Base-by-base conservation (phyloP, 2,888 invertebrate genomes). In the Bembecia ichneumoniformis region DNA sequence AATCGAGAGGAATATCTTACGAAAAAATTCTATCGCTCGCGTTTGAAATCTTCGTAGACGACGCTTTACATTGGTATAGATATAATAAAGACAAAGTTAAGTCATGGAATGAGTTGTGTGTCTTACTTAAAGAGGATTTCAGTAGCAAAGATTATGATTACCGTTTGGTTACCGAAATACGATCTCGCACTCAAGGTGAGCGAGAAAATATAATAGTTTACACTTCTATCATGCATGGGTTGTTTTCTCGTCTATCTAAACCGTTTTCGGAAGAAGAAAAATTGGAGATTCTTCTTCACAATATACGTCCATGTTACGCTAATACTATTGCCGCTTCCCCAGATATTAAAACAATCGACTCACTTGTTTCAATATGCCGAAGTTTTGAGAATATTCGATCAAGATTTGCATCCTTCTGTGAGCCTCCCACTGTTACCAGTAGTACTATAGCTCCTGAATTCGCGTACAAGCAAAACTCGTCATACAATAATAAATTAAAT, bases 171-270 rank as follows among this genome's bases (percentile, higher is more conserved):
- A 4, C 47, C 1, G 59, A 57, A 46, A 59, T 59, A 11, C 48
- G 57, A 7, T 13, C 47, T 3, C 44, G 59, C 1, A 55, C 53
- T 14, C 58, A 57, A 34, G 57, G 53, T 2, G 49, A 52, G 3
- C 2, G 20, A 2, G 56, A 59, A 35, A 57, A 49, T 11, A 58
- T 58, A 3, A 52, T 54, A 16, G 49, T 55, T 47, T 55, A 56
- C 47, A 16, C 58, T 14, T 52, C 54, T 0, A 53, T 58, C n/a
- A 51, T 55, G 52, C n/a, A 35, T 0, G 52, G 54, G 3, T 48
- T 57, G 51, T 57, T 57, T 34, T 44, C 51, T 1, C 46, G 51
- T 1, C 34, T 49, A 3, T 20, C 43, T 1, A 15, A 35, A 0
- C 3, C 7, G 1, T 3, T 49, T 1, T 11, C 49, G 7, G 44